Evolutionary conservation across 2,797 vertebrate species (phyloP), one percentile per base, ranked within the genome.

Genomic region (Diceros bicornis): DNA sequence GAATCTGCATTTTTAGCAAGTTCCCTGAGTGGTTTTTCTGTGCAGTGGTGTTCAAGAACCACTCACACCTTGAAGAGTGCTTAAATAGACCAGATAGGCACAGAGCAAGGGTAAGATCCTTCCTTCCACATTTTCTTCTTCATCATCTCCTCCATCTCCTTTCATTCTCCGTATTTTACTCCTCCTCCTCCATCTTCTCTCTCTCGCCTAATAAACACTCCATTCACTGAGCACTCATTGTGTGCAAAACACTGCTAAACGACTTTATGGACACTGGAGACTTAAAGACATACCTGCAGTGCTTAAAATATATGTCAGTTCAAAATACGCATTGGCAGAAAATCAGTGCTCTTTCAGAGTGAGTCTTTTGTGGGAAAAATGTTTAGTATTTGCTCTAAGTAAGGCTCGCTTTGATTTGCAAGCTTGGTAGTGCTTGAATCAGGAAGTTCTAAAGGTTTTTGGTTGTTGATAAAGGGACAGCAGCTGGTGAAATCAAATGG

Each of bases 401-500:
- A 71, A 68, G 21, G 68, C 47, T 82, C 74, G 34, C 89, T 94
- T 90, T 90, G 95, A 90, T 87, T 86, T 93, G 61, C 79, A 93
- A 90, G 32, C 55, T 71, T 64, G 52, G 47, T 41, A 64, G 81
- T 44, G 14, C 37, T 91, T 47, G 59, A 85, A 47, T 86, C 34
- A 75, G 61, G 75, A 74, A 77, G 44, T 85, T 85, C 20, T 82
- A 37, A 41, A 44, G 21, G 81, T 10, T 89, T 78, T 34, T 17
- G 29, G 59, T 59, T 78, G 52, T 68, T 84, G 44, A 78, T 79
- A 50, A 85, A 89, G 69, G 20, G 18, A 29, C 14, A 82, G 47
- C 27, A 37, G 55, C 27, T 62, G 32, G 61, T 81, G 50, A 93
- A 90, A 71, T 52, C 29, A 27, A 90, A 90, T 3, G 34, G 32